Evolutionary conservation across 2,797 vertebrate genomes (phyloP), one percentile per base, ranked within the genome.

Genomic region (Prunella strophiata): DNA sequence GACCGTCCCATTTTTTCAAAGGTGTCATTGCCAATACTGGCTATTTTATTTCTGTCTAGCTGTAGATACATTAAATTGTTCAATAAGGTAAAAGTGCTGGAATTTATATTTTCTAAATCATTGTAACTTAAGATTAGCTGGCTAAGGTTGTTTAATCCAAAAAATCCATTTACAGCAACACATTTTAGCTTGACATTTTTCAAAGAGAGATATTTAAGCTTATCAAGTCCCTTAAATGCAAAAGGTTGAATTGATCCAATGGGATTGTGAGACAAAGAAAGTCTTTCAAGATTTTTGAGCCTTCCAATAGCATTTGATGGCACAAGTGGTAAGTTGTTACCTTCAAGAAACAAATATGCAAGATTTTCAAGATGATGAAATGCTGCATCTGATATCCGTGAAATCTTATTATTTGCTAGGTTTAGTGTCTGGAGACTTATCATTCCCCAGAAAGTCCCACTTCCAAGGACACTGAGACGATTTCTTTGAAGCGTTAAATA

Each of bases 11-110:
- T 96, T 89, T 96, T 97, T 95, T 97, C 95, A 97, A 98, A 98
- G 27, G 97, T 96, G 94, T 91, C 74, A 74, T 94, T 34, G 16
- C 81, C 96, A 96, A 98, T 97, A 63, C 55, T 94, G 20, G 91
- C 80, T 97, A 98, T 97, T 95, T 91, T 97, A 88, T 97, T 98
- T 94, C 96, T 95, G 32, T 97, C 97, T 74, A 98, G 83, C 55
- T 97, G 97, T 67, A 98, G 89, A 94, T 98, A 97, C 20, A 79
- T 84, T 93, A 98, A 96, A 75, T 97, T 97, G 30, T 92, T 94
- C 93, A 98, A 82, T 23, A 96, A 91, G 63, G 74, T 87, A 95
- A 98, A 97, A 55, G 86, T 97, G 42, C 95, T 94, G 25, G 96
- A 97, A 96, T 96, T 97, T 89, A 98, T 93, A 70, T 84, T 97